Base-by-base conservation (phyloP, 2,888 invertebrate genomes). In the Chloroclystis v-ata region DNA sequence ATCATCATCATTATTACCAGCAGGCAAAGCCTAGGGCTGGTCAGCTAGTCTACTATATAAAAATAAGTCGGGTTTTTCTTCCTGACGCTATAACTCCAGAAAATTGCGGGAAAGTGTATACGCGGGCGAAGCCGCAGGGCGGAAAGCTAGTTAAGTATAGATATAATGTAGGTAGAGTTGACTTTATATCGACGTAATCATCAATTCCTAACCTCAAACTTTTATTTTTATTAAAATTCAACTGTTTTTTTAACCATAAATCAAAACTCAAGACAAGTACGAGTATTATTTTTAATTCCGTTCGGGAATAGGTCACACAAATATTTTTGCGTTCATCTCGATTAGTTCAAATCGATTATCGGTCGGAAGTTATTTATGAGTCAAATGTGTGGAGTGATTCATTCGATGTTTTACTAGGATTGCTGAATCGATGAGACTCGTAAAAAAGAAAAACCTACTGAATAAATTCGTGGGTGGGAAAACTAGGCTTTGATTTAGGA, bases 301-400 rank as follows among this genome's bases (percentile, higher is more conserved):
- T 25, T 16, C 30, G 38, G 37, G 20, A 45, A 38, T 47, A 32
- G 52, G 52, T 52, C 48, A 43, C 11, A 28, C 37, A 48, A 52
- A 48, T 42, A 48, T 37, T 52, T 28, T 42, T n/a, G 38, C 28
- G 29, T 32, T 42, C 47, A 30, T 43, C n/a, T 28, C 37, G 20
- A 49, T 52, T 46, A 37, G 24, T 43, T 20, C 29, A 28, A 40
- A 40, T 49, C 43, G 30, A 40, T 49, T 44, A 13, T n/a, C 43
- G 12, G 20, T 20, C 20, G 10, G n/a, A 33, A 43, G 43, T 43
- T 43, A 48, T 48, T 48, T 48, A 40, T 30, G 37, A 33, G 14
- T 33, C 16, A n/a, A 16, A 32, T 32, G 1, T 33, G 32, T 9
- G n/a, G 32, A 33, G 9, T 14, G 32, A 33, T 33, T 33, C 14